phyloP scores from a whole-genome alignment of 1,140 invertebrate genomes.

The Tribolium madens region DNA sequence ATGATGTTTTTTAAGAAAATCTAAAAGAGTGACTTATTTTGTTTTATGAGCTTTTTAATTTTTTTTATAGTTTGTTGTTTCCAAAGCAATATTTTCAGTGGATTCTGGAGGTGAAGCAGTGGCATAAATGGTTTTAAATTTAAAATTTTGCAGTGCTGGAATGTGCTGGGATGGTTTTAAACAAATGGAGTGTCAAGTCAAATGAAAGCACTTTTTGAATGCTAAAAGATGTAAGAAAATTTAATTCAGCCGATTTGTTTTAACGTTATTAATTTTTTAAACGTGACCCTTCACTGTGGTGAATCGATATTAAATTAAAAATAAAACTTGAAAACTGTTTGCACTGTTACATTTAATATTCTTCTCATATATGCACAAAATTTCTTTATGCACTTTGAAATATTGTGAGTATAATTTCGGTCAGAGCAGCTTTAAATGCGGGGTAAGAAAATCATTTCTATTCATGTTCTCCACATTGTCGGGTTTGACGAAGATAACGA shows the following conservation, averaged over 20 bases:
- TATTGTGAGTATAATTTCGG: background rate
- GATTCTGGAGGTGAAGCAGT: too few species aligned
- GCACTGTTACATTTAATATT: too few species aligned
- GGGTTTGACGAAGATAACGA: constrained; percentile 11
- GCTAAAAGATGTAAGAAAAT: constrained; percentile 18
- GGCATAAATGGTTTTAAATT: background rate
- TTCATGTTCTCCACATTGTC: constrained; percentile 13
- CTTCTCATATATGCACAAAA: too few species aligned
- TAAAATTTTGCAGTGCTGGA: background rate
- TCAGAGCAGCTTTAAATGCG: background rate
- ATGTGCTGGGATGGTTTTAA: background rate
- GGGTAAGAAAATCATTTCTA: background rate
- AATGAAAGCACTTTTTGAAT: constrained; percentile 19
- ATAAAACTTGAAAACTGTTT: too few species aligned
- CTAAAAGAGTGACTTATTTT: too few species aligned
- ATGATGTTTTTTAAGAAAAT: too few species aligned
- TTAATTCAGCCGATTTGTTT: constrained; percentile 19
- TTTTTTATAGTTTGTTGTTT: too few species aligned
- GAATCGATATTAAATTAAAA: too few species aligned
- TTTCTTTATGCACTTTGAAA: too few species aligned
- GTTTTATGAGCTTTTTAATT: too few species aligned
- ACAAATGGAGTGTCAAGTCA: constrained; percentile 22
- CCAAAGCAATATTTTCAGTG: too few species aligned
- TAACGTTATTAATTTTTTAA: constrained; percentile 12
- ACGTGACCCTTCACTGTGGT: background rate